A percentile compares a stretch with the other conserved stretches of the same genome.
Evolutionary conservation across 2,888 invertebrate species (phyloP).

Genomic region (Epistrophella euchroma): DNA sequence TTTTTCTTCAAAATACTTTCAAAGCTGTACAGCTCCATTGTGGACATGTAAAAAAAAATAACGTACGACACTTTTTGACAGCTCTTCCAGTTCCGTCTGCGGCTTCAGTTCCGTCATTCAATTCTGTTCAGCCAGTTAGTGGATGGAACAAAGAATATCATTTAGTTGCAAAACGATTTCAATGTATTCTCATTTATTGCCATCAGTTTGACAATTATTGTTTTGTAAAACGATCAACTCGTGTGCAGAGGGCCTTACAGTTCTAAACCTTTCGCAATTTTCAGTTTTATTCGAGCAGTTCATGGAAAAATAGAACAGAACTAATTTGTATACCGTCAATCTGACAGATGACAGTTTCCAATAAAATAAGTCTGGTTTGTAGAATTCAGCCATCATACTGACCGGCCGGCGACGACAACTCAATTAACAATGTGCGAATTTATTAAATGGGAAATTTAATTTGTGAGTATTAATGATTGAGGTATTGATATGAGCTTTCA

Average conservation of each 20-base stretch:
- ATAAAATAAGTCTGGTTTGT: background rate
- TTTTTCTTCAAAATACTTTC: too few relatives aligned
- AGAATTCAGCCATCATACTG: background rate
- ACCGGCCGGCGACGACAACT: background rate
- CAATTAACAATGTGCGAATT: constrained; percentile 27
- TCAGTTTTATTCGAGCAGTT: background rate
- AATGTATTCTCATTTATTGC: background rate
- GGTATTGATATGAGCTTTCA: constrained; percentile 6
- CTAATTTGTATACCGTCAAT: background rate
- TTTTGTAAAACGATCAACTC: background rate
- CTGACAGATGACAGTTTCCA: constrained; percentile 16
- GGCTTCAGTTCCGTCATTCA: too few relatives aligned
- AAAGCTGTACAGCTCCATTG: too few relatives aligned
- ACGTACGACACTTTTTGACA: too few relatives aligned
- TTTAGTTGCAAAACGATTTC: background rate
- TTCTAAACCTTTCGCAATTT: background rate
- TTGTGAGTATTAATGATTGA: constrained; percentile 8
- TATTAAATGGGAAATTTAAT: constrained; percentile 16
- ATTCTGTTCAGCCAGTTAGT: too few relatives aligned
- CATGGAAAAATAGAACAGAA: background rate
- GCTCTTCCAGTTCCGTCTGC: too few relatives aligned
- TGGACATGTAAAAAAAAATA: too few relatives aligned
- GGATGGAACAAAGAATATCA: too few relatives aligned
- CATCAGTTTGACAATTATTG: background rate
- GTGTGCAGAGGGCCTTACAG: background rate